Conservation (phyloP, 2,888 invertebrate species). For the Dicycla oo region DNA sequence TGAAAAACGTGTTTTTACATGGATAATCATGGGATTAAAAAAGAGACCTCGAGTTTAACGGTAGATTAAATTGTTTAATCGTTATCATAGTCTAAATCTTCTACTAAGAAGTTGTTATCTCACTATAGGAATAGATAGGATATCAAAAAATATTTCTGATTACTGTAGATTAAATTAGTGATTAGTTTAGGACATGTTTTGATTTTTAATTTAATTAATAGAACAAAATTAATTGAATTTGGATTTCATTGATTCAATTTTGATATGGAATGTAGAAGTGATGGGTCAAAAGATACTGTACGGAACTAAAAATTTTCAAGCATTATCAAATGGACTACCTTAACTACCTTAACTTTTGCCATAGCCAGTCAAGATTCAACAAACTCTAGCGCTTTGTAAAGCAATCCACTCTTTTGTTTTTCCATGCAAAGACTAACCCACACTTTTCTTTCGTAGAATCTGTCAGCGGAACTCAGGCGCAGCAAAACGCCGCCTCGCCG, state of each 20-base stretch:
- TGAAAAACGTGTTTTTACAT: conserved; percentile 31
- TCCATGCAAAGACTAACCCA: conserved; percentile 21
- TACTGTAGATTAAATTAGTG: conserved; percentile 63
- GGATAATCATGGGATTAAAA: conserved; percentile 64
- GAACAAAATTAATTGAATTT: conserved; percentile 17
- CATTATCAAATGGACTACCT: no score
- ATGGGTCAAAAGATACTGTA: no score
- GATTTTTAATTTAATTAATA: conserved; percentile 56
- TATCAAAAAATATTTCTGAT: conserved; percentile 57
- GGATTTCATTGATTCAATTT: conserved; percentile 14
- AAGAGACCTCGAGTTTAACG: conserved; percentile 52
- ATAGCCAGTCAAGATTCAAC: neutral
- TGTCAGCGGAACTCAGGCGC: conserved; percentile 81
- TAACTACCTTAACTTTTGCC: neutral
- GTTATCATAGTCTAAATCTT: conserved; percentile 52
- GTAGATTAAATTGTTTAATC: conserved; percentile 51
- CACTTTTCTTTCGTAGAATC: conserved; percentile 73
- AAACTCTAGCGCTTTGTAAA: neutral
- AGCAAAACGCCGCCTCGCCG: conserved; percentile 86
- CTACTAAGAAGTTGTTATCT: conserved; percentile 48
- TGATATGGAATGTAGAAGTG: conserved; percentile 6
- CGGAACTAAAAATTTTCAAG: no score
- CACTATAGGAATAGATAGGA: conserved; percentile 54
- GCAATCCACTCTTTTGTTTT: neutral
- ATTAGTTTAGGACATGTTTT: conserved; percentile 58